phyloP scores from a whole-genome alignment of 2,888 invertebrate genomes.

The Blastobasis adustella region DNA sequence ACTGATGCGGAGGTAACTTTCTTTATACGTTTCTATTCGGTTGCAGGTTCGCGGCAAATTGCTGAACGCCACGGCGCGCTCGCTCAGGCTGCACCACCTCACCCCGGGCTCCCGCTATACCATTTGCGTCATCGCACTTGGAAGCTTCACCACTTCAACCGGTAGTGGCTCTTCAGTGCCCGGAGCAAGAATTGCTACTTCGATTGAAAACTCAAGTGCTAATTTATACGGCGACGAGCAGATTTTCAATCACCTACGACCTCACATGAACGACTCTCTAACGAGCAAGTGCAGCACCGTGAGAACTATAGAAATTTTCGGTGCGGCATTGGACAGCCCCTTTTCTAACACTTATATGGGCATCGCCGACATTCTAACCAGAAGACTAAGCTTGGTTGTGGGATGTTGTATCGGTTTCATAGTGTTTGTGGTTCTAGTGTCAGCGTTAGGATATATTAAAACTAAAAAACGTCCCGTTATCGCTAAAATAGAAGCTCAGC shows the following conservation, averaged over 20 bases:
- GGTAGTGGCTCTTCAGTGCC: constrained; percentile 55
- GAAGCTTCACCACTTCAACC: constrained; percentile 74
- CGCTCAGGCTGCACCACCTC: constrained; percentile 83
- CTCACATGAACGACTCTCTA: constrained; percentile 77
- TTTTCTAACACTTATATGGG: constrained; percentile 80
- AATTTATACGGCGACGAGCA: constrained; percentile 76
- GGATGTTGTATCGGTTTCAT: constrained; percentile 91
- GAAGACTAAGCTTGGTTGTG: constrained; percentile 88
- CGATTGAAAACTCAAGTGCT: constrained; percentile 48
- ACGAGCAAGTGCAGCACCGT: constrained; percentile 86
- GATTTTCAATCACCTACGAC: constrained; percentile 56
- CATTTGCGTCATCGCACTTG: constrained; percentile 91
- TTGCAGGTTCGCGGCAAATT: constrained; percentile 84
- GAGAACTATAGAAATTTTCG: constrained; percentile 82
- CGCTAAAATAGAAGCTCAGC: constrained; percentile 80
- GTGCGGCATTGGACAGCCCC: constrained; percentile 73
- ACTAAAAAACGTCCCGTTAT: constrained; percentile 87
- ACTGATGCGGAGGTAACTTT: no score
- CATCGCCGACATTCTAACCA: constrained; percentile 84
- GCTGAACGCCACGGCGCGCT: constrained; percentile 82
- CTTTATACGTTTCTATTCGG: constrained; percentile 4
- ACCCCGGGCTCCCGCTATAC: constrained; percentile 87
- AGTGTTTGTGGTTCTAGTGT: constrained; percentile 88
- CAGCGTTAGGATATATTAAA: constrained; percentile 89
- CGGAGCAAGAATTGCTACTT: constrained; percentile 67